phyloP scores from a whole-genome alignment of 1,140 invertebrate genomes.

The Drosophila santomea region DNA sequence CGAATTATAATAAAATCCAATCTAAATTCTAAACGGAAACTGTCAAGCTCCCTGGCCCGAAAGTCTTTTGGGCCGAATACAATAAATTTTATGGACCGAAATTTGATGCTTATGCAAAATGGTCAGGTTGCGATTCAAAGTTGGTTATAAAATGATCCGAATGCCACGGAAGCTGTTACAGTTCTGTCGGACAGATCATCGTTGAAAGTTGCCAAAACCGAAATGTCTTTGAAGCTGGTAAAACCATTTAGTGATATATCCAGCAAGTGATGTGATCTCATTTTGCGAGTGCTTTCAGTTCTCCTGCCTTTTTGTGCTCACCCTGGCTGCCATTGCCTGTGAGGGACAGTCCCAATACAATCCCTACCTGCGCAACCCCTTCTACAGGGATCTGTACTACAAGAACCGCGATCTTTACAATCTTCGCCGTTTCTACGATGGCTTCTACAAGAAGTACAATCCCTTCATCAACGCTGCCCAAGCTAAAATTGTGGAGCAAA shows the following conservation, averaged over 20 bases:
- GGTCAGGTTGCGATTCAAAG: conserved; percentile 18
- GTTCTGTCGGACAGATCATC: conserved; percentile 60
- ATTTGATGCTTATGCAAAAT: conserved; percentile 56
- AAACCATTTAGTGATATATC: conserved; percentile 8
- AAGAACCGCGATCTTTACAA: conserved; percentile 76
- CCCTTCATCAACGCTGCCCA: conserved; percentile 61
- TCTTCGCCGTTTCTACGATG: conserved; percentile 72
- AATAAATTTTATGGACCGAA: conserved; percentile 62
- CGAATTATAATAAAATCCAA: conserved; percentile 66
- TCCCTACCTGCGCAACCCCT: conserved; percentile 61
- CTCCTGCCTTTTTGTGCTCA: conserved; percentile 50
- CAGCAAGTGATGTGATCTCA: conserved; percentile 18
- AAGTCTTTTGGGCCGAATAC: conserved; percentile 40
- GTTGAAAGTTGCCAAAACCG: conserved; percentile 23
- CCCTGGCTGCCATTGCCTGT: conserved; percentile 43
- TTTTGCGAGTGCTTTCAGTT: conserved; percentile 32
- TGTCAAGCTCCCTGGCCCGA: conserved; percentile 45
- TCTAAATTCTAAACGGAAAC: conserved; percentile 81
- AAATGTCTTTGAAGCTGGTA: conserved; percentile 71
- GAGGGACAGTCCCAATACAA: conserved; percentile 60
- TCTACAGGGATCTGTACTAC: conserved; percentile 69
- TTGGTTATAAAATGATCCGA: conserved; percentile 64
- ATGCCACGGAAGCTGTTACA: conserved; percentile 53
- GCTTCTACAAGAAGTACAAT: conserved; percentile 77
- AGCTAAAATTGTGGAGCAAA: conserved; percentile 64